phyloP scores from a whole-genome alignment of 1,140 invertebrate genomes.

The Apis florea region DNA sequence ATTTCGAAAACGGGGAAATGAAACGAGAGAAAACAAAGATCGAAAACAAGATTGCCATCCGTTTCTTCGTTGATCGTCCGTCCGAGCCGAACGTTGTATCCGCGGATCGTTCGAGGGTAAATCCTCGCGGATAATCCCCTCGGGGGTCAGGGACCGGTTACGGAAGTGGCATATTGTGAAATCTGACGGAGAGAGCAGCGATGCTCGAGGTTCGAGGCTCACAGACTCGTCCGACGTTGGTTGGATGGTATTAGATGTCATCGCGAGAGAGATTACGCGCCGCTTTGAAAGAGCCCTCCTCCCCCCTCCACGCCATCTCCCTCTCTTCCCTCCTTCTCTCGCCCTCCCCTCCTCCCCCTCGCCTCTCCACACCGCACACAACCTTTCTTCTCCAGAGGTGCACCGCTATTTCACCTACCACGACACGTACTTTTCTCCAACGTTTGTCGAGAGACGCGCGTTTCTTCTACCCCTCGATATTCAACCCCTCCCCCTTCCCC shows the following conservation, averaged over 20 bases:
- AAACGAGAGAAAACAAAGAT: not conserved
- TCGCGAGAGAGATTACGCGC: slow-evolving; percentile 70
- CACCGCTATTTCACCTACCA: slow-evolving; percentile 56
- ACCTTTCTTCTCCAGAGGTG: slow-evolving; percentile 31
- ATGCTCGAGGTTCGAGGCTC: slow-evolving; percentile 61
- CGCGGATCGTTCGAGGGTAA: slow-evolving; percentile 43
- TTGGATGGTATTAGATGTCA: slow-evolving; percentile 68
- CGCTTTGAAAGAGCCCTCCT: slow-evolving; percentile 63
- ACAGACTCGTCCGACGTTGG: slow-evolving; percentile 57
- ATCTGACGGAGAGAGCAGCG: slow-evolving; percentile 55
- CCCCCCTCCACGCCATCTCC: not conserved
- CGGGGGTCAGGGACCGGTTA: slow-evolving; percentile 51
- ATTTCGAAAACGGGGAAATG: too few species aligned
- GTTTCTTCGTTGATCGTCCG: slow-evolving; percentile 38
- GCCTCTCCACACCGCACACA: not conserved
- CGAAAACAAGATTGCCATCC: slow-evolving; percentile 30
- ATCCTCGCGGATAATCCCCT: slow-evolving; percentile 55
- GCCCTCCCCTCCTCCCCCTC: not conserved
- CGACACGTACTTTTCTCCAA: slow-evolving; percentile 14
- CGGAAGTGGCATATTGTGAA: slow-evolving; percentile 65
- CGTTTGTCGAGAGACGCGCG: slow-evolving; percentile 42
- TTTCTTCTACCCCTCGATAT: not conserved
- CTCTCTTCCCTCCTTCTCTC: slow-evolving; percentile 30
- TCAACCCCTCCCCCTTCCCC: not conserved
- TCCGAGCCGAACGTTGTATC: slow-evolving; percentile 30